Evolutionary conservation across 2,797 vertebrate species (phyloP).

Genomic region (Odontamblyopus lacepedii): DNA sequence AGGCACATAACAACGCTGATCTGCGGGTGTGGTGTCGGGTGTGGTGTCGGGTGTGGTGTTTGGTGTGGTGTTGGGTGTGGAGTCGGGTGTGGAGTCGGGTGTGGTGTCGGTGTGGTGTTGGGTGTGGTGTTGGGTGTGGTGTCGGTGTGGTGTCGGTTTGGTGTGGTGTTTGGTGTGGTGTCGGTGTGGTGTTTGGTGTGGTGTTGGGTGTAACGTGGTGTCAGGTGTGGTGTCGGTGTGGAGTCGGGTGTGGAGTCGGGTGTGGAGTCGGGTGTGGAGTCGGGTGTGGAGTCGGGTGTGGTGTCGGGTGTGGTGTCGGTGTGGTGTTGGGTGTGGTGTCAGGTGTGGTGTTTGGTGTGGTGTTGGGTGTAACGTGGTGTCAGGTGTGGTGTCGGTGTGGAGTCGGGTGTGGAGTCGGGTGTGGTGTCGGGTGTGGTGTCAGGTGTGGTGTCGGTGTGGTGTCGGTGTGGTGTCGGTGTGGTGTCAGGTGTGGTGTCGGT

Average conservation of each 20-base stretch:
- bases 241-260: too few species aligned
- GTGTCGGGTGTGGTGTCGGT: too few species aligned
- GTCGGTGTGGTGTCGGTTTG: not conserved
- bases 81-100: not conserved
- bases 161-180: too few species aligned
- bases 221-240: too few species aligned
- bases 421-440: not conserved
- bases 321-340: too few species aligned
- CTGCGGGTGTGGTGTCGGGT: constrained; percentile 9
- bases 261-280: too few species aligned
- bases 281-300: too few species aligned
- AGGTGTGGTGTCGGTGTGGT: constrained; percentile 2
- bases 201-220: too few species aligned
- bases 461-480: not conserved
- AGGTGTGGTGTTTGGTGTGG: too few species aligned
- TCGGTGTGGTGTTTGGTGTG: too few species aligned
- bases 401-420: not conserved
- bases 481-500: constrained; percentile 1
- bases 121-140: not conserved
- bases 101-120: constrained; percentile 4
- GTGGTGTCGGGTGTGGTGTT: not conserved
- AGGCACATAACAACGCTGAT: constrained; percentile 37
- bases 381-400: not conserved
- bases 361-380: too few species aligned
- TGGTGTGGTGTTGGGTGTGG: constrained; percentile 1